Base-by-base conservation (phyloP, 2,888 invertebrate genomes). In the Stenolophus ochropezus region DNA sequence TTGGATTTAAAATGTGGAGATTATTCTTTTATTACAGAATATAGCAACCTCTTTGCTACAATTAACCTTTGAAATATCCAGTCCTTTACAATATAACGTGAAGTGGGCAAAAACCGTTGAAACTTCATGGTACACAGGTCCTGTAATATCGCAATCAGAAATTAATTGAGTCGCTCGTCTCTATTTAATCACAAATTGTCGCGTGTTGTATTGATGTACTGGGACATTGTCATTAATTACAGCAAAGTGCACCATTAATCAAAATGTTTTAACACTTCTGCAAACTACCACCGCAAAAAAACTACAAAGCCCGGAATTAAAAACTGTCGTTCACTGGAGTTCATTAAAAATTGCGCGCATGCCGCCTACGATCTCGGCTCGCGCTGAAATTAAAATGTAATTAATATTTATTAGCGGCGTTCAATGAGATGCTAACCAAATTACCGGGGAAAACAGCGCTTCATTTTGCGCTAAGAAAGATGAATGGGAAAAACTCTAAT, bases 161-260 rank as follows among this genome's bases (percentile, higher is more conserved):
- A 71, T 42, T 71, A 71, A 71, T 71, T 74, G 74, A 74, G 23
- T 51, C n/a, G 18, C 65, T 42, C 20, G 8, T 42, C 47, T 71
- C 71, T 14, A 75, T 75, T 75, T 75, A 51, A 53, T 51, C 51
- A 75, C 75, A 75, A 75, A 75, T 51, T 51, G 51, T 75, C 75
- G 25, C 75, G n/a, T 51, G 53, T 75, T 75, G 21, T 71, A 71
- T 71, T 42, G 71, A 71, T 75, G 75, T 75, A 20, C 25, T 6
- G 42, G 16, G 53, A 51, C 53, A 27, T 25, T 74, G 74, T 23
- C 74, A 74, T 74, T 74, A 74, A 74, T 74, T 74, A 49, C 51
- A 21, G 21, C 16, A 6, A 14, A 74, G n/a, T 21, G 14, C 8
- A 74, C 8, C 25, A 47, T 74, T 51, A 74, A 74, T 74, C 74